Evolutionary conservation across 1,140 invertebrate genomes (phyloP).

Genomic region (Cheumatopsyche charites): DNA sequence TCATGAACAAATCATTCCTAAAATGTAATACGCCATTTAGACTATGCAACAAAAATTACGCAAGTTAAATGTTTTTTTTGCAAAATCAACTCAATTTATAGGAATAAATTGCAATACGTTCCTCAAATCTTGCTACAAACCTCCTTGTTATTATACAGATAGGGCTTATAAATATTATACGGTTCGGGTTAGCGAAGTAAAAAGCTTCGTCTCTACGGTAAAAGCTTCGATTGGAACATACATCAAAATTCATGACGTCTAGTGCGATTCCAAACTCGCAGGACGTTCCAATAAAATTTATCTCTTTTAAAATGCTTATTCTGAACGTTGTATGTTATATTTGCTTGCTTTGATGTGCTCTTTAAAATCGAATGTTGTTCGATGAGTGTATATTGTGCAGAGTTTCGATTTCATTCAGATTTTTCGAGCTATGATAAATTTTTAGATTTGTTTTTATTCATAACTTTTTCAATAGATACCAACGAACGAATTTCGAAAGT

Average conservation of each 20-base stretch:
- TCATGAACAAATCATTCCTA: constrained; percentile 14
- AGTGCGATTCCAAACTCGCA: constrained; percentile 14
- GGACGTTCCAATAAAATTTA: constrained; percentile 23
- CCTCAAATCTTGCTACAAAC: background rate
- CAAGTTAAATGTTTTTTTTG: background rate
- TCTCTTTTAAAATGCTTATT: constrained; percentile 23
- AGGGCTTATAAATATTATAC: constrained; percentile 4
- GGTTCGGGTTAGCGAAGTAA: background rate
- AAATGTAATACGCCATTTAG: background rate
- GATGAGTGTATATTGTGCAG: too few species aligned
- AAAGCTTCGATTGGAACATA: constrained; percentile 6
- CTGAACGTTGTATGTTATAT: too few species aligned
- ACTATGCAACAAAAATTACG: background rate
- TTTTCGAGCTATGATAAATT: too few species aligned
- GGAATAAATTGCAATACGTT: background rate
- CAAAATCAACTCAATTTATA: background rate
- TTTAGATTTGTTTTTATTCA: too few species aligned
- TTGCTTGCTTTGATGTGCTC: too few species aligned
- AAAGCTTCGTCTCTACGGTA: background rate
- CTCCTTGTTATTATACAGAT: background rate
- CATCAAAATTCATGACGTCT: constrained; percentile 28
- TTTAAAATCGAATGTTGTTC: too few species aligned
- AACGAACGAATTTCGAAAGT: too few species aligned
- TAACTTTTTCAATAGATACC: too few species aligned
- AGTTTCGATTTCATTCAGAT: too few species aligned